Evolutionary conservation across 37 sponge, comb jelly and placozoan species (phyloP).

Genomic region (Dysidea cf. avara): DNA sequence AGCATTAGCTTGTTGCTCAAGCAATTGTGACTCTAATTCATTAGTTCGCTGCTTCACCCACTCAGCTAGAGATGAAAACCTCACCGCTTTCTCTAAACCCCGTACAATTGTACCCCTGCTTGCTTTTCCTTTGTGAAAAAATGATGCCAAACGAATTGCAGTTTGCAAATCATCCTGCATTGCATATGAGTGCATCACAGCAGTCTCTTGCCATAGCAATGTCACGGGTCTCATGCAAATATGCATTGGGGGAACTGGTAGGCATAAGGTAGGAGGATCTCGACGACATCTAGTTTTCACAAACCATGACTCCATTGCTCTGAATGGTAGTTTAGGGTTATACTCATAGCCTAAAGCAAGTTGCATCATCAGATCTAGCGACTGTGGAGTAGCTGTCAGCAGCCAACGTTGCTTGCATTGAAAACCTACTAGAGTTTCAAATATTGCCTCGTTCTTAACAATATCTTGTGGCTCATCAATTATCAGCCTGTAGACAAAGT

Average conservation of each 20-base stretch:
- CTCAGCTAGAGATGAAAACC: neutral
- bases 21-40: neutral
- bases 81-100: neutral
- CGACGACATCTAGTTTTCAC: constrained; percentile 1
- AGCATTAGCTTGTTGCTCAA: too few species aligned
- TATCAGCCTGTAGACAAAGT: too few species aligned
- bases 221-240: neutral
- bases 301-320: constrained; percentile 3
- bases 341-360: constrained; percentile 1
- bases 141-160: neutral
- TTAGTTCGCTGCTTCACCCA: neutral
- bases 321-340: neutral
- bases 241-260: neutral
- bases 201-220: constrained; percentile 4
- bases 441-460: neutral
- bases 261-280: constrained; percentile 1
- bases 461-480: too few species aligned
- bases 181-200: neutral
- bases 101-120: neutral
- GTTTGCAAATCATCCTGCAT: constrained; percentile 7
- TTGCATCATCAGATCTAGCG: constrained; percentile 1
- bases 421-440: neutral
- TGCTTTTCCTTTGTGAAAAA: neutral
- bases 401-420: constrained; percentile 3
- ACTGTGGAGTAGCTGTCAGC: constrained; percentile 6